phyloP scores from a whole-genome alignment of 2,888 invertebrate genomes.

The Lithophane leautieri region DNA sequence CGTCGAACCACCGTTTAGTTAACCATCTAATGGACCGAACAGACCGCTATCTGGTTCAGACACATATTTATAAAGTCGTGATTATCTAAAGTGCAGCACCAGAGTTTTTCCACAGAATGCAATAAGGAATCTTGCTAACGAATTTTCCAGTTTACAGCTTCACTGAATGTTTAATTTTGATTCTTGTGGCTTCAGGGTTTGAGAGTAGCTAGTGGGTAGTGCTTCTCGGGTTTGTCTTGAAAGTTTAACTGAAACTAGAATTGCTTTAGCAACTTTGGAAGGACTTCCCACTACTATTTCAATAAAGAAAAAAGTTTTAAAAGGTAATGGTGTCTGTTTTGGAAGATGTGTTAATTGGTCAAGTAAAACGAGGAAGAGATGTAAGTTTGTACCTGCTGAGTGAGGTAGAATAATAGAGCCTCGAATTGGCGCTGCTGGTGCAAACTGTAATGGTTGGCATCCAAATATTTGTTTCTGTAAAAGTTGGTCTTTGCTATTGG shows the following conservation, averaged over 20 bases:
- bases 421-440: not conserved
- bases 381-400: too few relatives aligned
- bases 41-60: constrained; percentile 63
- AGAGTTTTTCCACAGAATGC: constrained; percentile 29
- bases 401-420: not conserved
- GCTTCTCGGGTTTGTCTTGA: not conserved
- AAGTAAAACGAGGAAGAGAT: not conserved
- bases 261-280: not conserved
- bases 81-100: constrained; percentile 72
- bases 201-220: not conserved
- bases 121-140: constrained; percentile 20
- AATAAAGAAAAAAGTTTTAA: not conserved
- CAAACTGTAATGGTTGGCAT: not conserved
- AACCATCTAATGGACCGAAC: constrained; percentile 56
- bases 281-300: not conserved
- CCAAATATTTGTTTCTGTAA: not conserved
- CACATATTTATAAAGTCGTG: constrained; percentile 63
- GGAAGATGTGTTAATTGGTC: not conserved
- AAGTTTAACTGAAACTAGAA: constrained; percentile 15
- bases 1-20: constrained; percentile 45
- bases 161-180: constrained; percentile 44
- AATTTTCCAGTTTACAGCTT: constrained; percentile 35
- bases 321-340: not conserved
- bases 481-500: not conserved
- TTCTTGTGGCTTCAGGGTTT: constrained; percentile 17